Evolutionary conservation across 1,140 invertebrate genomes (phyloP).

Genomic region (Agrypnia vestita): DNA sequence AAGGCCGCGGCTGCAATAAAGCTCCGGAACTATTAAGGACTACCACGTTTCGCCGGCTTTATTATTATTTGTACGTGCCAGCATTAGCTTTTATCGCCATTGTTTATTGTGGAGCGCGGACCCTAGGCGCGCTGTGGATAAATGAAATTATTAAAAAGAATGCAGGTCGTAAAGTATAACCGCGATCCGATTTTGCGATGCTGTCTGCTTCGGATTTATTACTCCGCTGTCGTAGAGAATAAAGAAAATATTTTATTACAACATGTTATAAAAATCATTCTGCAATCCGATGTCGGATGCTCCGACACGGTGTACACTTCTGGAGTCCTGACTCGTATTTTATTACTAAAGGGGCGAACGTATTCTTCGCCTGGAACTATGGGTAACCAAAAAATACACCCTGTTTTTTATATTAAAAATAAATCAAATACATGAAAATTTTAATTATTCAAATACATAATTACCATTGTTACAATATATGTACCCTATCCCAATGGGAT

Average conservation of each 20-base stretch:
- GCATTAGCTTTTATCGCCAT: constrained; percentile 20
- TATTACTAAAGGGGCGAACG: no score
- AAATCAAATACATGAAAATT: no score
- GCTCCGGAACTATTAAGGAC: not conserved
- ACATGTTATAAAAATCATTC: not conserved
- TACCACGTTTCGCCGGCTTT: not conserved
- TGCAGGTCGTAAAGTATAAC: constrained; percentile 7
- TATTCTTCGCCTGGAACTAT: no score
- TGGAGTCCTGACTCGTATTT: no score
- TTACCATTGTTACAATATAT: no score
- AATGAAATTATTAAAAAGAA: constrained; percentile 14
- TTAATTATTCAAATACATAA: no score
- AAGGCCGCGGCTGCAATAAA: not conserved
- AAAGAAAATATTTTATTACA: not conserved
- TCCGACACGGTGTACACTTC: no score
- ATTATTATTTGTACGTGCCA: constrained; percentile 31
- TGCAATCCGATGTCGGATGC: not conserved
- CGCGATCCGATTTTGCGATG: constrained; percentile 16
- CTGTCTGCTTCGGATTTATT: constrained; percentile 2
- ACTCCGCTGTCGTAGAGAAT: constrained; percentile 3
- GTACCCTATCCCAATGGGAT: no score
- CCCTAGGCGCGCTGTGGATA: constrained; percentile 2
- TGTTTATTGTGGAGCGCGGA: constrained; percentile 3
- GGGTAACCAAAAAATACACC: no score
- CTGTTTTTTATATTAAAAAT: no score